Evolutionary conservation across 2,888 invertebrate genomes (phyloP).

Genomic region (Scaptomyza caliginosa): DNA sequence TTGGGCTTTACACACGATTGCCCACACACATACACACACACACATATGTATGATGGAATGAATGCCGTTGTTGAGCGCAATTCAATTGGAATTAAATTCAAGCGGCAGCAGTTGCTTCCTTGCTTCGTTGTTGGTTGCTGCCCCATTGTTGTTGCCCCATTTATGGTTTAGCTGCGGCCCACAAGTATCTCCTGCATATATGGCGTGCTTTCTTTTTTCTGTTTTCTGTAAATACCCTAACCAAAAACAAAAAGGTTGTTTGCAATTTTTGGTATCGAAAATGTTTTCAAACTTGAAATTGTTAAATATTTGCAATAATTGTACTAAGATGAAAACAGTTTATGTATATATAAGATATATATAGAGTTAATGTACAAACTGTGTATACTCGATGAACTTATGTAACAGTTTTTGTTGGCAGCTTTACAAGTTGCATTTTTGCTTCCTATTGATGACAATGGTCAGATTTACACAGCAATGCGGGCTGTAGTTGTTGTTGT

Average conservation of each 20-base stretch:
- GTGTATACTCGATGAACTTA: slow-evolving; percentile 4
- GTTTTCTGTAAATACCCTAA: too few species aligned
- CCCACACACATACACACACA: slow-evolving; percentile 16
- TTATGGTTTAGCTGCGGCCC: slow-evolving; percentile 19
- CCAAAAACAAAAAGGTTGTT: too few species aligned
- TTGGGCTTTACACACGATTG: slow-evolving; percentile 44
- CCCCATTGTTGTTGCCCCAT: slow-evolving; percentile 33
- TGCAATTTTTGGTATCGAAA: too few species aligned
- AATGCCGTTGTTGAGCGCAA: slow-evolving; percentile 43
- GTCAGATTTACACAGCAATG: slow-evolving; percentile 29
- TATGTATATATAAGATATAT: background rate
- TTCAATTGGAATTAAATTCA: slow-evolving; percentile 70
- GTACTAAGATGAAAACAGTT: too few species aligned
- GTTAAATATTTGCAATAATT: too few species aligned
- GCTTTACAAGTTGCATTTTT: slow-evolving; percentile 58
- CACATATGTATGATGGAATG: slow-evolving; percentile 34
- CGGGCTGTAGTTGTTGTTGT: slow-evolving; percentile 13
- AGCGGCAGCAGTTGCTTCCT: slow-evolving; percentile 34
- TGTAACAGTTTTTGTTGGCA: slow-evolving; percentile 24
- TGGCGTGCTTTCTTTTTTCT: too few species aligned
- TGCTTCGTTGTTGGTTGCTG: slow-evolving; percentile 5
- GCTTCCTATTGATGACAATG: slow-evolving; percentile 32
- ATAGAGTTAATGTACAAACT: background rate
- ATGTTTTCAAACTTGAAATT: too few species aligned
- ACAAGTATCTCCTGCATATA: background rate